Evolutionary conservation across 2,888 invertebrate species (phyloP), one percentile per base, ranked within the genome.

Genomic region (Hydroisotoma schaefferi): DNA sequence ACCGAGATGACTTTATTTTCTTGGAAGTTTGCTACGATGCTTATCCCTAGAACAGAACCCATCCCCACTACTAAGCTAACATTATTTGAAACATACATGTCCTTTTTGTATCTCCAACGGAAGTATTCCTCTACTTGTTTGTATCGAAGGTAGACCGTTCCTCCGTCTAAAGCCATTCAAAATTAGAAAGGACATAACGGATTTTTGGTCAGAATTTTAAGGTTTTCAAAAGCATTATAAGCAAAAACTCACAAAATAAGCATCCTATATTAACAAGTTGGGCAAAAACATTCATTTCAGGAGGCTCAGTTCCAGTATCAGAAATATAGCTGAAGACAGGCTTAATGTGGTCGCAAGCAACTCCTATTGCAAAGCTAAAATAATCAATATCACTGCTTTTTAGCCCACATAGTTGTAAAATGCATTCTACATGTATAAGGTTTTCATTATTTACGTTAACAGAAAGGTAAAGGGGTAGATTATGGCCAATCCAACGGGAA

Each of bases 231-330:
- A n/a, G n/a, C n/a, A n/a, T n/a, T n/a, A n/a, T n/a, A n/a, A n/a
- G 33, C 49, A 43, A 52, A 55, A 69, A 77, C 83, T 81, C 78
- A 85, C 85, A 77, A 55, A 85, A 75, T 49, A 84, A 78, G 54
- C 86, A 83, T 51, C 84, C 84, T 51, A 87, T 79, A 74, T 87
- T 88, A 29, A 89, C 79, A 40, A 87, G 78, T 75, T 87, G 86
- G 0, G 86, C 85, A 76, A 90, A 90, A 62, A 88, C 82, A 75
- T 88, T 88, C 75, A 87, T 87, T 75, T 88, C 88, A 4, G 89
- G 88, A 1, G 85, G 80, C 71, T 83, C 80, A 1, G 87, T 82
- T 1, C 87, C 88, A 10, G 85, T 84, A 74, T 86, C 86, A 68
- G 87, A 87, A 65, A 88, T 87, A 73, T 87, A 88, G 0, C 88